Evolutionary conservation across 2,113 vertebrate genomes (phyloP).

Genomic region (Rhineura floridana): DNA sequence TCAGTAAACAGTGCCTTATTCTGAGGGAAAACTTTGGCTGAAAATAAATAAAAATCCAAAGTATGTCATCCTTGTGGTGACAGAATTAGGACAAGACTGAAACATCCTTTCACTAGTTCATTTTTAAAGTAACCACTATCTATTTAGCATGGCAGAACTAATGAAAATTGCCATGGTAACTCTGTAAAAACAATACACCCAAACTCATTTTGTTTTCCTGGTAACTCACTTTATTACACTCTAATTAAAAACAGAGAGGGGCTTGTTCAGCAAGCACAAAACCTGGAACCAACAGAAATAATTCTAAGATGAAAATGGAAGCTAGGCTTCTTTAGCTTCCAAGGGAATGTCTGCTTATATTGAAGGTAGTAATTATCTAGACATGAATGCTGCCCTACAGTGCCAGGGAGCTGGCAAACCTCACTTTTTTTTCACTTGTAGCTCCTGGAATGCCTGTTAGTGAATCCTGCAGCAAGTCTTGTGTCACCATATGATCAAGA

Average conservation of each 20-base stretch:
- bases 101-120: conserved; percentile 43
- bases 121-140: conserved; percentile 61
- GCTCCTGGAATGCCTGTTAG: conserved; percentile 23
- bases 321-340: conserved; percentile 23
- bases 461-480: not conserved
- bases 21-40: conserved; percentile 42
- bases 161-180: conserved; percentile 59
- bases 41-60: conserved; percentile 50
- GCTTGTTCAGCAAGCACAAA: conserved; percentile 36
- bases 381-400: not conserved
- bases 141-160: conserved; percentile 55
- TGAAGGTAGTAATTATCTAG: conserved; percentile 9
- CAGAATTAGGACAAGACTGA: conserved; percentile 63
- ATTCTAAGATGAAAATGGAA: conserved; percentile 21
- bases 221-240: conserved; percentile 35
- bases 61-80: conserved; percentile 43
- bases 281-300: conserved; percentile 16
- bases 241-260: conserved; percentile 47
- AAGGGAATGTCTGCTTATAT: not conserved
- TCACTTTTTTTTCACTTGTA: conserved; percentile 7
- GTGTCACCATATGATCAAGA: conserved; percentile 17
- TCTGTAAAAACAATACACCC: conserved; percentile 12
- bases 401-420: not conserved
- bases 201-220: conserved; percentile 8
- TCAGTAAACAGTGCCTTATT: conserved; percentile 28